Evolutionary conservation across 2,113 vertebrate genomes (phyloP).

Genomic region (Poeciliopsis retropinna): DNA sequence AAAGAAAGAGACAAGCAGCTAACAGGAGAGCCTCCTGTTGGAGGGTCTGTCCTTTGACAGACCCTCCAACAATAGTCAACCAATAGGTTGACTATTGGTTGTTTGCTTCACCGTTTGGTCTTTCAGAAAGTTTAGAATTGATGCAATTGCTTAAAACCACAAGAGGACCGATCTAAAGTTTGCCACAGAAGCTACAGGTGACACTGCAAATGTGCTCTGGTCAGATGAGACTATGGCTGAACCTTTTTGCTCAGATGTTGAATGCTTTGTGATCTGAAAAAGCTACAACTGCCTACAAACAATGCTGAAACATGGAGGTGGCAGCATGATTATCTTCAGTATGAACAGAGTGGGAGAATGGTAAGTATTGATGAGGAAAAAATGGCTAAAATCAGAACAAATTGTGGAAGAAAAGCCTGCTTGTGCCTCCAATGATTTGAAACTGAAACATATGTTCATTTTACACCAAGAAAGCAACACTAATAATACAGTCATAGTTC

Average conservation of each 20-base stretch:
- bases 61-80: too few relatives aligned
- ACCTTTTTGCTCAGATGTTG: not conserved
- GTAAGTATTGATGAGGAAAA: not conserved
- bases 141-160: not conserved
- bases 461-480: not conserved
- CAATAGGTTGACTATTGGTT: not conserved
- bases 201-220: not conserved
- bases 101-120: not conserved
- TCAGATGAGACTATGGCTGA: not conserved
- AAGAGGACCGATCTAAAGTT: not conserved
- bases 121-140: not conserved
- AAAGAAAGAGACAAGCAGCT: too few relatives aligned
- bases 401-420: not conserved
- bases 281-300: not conserved
- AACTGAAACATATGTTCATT: not conserved
- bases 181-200: too few relatives aligned
- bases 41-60: not conserved
- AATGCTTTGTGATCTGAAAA: not conserved
- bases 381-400: not conserved
- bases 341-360: not conserved
- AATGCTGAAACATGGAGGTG: not conserved
- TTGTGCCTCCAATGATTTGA: not conserved
- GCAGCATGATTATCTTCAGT: not conserved
- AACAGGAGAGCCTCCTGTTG: too few relatives aligned
- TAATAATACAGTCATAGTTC: not conserved